These are phyloP conservation scores for Tridacna gigas DNA, from an alignment of 2,888 invertebrate species.

Conservation along the genomic window DNA sequence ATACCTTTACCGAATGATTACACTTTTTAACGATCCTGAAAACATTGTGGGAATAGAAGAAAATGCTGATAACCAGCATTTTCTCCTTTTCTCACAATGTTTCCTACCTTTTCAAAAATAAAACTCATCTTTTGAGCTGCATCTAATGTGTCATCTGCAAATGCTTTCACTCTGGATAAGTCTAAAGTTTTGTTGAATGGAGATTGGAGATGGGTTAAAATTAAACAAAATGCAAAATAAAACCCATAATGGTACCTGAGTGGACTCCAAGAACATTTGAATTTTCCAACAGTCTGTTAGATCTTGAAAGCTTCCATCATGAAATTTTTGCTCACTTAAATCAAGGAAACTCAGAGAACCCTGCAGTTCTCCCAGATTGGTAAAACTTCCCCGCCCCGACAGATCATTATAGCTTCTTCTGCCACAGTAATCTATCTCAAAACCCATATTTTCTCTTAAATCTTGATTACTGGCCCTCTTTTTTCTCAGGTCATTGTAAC, in stretches of 20 bases:
- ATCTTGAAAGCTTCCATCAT: conserved; percentile 44
- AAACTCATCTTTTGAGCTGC: no score
- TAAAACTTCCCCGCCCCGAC: conserved; percentile 1
- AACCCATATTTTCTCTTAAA: conserved; percentile 7
- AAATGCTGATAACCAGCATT: no score
- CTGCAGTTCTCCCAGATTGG: not conserved
- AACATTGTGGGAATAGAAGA: no score
- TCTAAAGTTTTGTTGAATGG: no score
- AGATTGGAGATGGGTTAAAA: not conserved
- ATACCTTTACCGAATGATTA: no score
- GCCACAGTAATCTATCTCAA: not conserved
- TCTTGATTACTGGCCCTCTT: not conserved
- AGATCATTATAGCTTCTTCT: conserved; percentile 17
- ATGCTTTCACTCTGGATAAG: no score
- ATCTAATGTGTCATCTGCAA: no score
- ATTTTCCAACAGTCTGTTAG: conserved; percentile 66
- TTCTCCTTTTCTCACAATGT: no score
- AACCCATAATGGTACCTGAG: conserved; percentile 25
- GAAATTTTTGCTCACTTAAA: not conserved
- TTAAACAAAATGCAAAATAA: not conserved
- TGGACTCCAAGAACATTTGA: conserved; percentile 65
- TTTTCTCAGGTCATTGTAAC: conserved; percentile 10
- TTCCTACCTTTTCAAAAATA: no score
- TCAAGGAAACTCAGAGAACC: not conserved
- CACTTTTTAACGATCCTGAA: no score